Evolutionary conservation across 1,140 invertebrate species (phyloP), one percentile per base, ranked within the genome.

Genomic region (Cepaea nemoralis): DNA sequence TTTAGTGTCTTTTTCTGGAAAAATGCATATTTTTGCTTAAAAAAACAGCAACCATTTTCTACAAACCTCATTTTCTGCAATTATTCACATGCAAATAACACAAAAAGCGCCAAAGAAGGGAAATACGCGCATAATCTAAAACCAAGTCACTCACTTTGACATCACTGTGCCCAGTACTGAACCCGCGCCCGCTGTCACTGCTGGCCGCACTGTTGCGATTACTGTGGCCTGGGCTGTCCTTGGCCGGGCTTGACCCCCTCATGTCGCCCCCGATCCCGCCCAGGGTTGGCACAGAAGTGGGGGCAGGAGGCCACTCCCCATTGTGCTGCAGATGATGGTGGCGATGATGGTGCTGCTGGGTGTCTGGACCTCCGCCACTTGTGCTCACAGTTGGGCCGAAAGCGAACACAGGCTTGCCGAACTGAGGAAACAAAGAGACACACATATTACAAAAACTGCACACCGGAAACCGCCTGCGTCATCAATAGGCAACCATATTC

Each of bases 101-200:
- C n/a, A n/a, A n/a, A n/a, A n/a, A n/a, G n/a, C n/a, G n/a, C n/a
- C n/a, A n/a, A n/a, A n/a, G n/a, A n/a, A n/a, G n/a, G n/a, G n/a
- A n/a, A n/a, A n/a, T n/a, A n/a, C n/a, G n/a, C n/a, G n/a, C n/a
- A n/a, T n/a, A n/a, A n/a, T n/a, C n/a, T n/a, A n/a, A n/a, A n/a
- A n/a, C n/a, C n/a, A n/a, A n/a, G n/a, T n/a, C 39, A 35, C 82
- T 74, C 50, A 87, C 86, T 82, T 86, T 86, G 66, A 83, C 84
- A 42, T 90, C 88, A 10, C 86, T 79, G 76, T 88, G 86, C 37
- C 87, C 86, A 19, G 89, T 86, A 80, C 88, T 93, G 0, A 96
- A 97, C 10, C 97, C 97, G 83, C 97, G 93, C 6, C 97, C 97
- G 86, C 95, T 97, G 92, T 99, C 97, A 86, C 97, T 92, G 79